These are phyloP conservation scores for Drosophila rufa DNA, from an alignment of 1,140 invertebrate species.

Conservation along the genomic window DNA sequence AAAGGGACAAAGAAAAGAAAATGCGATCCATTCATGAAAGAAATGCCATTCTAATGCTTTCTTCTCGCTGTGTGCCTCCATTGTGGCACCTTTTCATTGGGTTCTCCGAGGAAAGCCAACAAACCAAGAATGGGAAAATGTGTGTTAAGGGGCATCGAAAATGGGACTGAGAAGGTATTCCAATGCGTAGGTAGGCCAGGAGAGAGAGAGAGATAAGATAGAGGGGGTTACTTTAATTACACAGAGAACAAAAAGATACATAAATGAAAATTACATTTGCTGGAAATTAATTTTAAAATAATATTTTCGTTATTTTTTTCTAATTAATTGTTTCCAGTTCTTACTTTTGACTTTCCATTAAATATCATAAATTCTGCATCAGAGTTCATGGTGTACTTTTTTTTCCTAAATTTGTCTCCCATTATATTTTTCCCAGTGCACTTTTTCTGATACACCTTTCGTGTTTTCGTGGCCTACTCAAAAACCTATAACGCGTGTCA, in stretches of 20 bases:
- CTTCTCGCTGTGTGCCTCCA: slow-evolving; percentile 45
- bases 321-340: too few species aligned
- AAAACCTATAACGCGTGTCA: slow-evolving; percentile 75
- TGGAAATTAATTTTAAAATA: too few species aligned
- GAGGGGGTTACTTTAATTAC: slow-evolving; percentile 1
- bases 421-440: background rate
- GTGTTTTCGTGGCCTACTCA: slow-evolving; percentile 34
- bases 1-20: slow-evolving; percentile 26
- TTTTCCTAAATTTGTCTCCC: too few species aligned
- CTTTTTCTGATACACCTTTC: slow-evolving; percentile 45
- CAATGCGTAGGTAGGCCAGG: slow-evolving; percentile 10
- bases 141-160: slow-evolving; percentile 50
- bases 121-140: slow-evolving; percentile 51
- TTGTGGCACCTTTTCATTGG: slow-evolving; percentile 66
- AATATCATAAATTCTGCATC: too few species aligned
- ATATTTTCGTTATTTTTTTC: too few species aligned
- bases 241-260: background rate
- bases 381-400: too few species aligned
- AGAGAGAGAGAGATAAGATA: background rate
- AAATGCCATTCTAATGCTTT: slow-evolving; percentile 78
- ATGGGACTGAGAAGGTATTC: slow-evolving; percentile 24
- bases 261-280: background rate
- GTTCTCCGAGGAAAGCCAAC: slow-evolving; percentile 52
- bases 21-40: slow-evolving; percentile 72
- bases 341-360: too few species aligned